phyloP scores from a whole-genome alignment of 2,113 vertebrate genomes.

The Gracilinanus agilis region DNA sequence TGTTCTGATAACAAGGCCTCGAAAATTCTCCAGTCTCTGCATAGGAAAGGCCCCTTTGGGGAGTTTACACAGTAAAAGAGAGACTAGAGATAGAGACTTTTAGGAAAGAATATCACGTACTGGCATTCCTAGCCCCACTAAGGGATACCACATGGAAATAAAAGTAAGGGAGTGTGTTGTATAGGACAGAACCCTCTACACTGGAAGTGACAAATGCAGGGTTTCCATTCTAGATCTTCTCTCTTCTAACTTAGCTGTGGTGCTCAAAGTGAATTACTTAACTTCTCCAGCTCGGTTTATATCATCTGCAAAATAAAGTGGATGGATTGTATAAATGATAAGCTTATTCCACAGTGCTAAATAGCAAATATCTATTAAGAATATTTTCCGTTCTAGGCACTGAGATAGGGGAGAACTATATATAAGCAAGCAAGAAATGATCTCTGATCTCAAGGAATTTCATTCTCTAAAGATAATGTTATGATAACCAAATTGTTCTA shows the following conservation, averaged over 20 bases:
- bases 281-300: not conserved
- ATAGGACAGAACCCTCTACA: not conserved
- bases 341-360: not conserved
- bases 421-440: not conserved
- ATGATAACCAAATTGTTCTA: not conserved
- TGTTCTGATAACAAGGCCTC: not conserved
- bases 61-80: too few relatives aligned
- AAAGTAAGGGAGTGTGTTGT: not conserved
- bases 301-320: not conserved
- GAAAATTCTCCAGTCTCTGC: not conserved
- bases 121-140: not conserved
- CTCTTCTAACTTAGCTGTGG: not conserved
- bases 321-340: not conserved
- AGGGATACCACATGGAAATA: not conserved
- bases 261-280: not conserved
- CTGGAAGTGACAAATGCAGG: not conserved
- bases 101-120: too few relatives aligned
- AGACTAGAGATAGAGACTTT: too few relatives aligned
- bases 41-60: not conserved
- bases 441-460: not conserved
- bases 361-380: not conserved
- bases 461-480: not conserved
- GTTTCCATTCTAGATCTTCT: not conserved
- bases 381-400: not conserved
- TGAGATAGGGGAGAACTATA: not conserved